phyloP scores from a whole-genome alignment of 37 sponge, comb jelly and placozoan genomes.

The Chondrilla cf. caribensis region DNA sequence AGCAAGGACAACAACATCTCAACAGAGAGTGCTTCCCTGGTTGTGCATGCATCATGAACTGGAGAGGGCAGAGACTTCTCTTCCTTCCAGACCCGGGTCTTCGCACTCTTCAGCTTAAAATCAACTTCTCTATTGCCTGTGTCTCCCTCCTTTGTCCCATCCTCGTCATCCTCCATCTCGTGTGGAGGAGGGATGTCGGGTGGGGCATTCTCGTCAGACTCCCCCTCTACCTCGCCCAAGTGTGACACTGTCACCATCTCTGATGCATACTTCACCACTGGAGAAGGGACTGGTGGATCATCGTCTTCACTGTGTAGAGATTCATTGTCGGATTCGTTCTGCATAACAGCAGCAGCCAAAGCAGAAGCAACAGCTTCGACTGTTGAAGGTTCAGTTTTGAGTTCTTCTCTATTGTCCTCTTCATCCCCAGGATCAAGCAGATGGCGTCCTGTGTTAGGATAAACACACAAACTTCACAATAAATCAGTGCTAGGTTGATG shows the following conservation, averaged over 20 bases:
- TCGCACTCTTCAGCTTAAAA: slow-evolving; percentile 24
- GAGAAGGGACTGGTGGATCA: neutral
- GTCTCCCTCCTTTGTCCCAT: neutral
- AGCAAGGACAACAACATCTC: slow-evolving; percentile 51
- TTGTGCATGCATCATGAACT: neutral
- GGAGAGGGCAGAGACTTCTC: neutral
- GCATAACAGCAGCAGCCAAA: slow-evolving; percentile 60
- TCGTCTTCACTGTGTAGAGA: slow-evolving; percentile 4
- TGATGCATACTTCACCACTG: neutral
- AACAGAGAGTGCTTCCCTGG: slow-evolving; percentile 30
- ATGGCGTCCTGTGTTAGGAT: too few species aligned
- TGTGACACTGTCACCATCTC: neutral
- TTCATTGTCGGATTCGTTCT: neutral
- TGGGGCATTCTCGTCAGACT: neutral
- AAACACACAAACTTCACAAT: too few species aligned
- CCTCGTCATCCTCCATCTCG: neutral
- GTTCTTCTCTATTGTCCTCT: too few species aligned
- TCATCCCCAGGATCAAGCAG: too few species aligned
- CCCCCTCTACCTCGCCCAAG: too few species aligned
- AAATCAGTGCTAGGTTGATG: too few species aligned
- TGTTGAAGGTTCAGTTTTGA: neutral
- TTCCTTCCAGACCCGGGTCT: neutral
- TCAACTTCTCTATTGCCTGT: neutral
- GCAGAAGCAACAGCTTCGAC: slow-evolving; percentile 44
- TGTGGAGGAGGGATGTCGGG: neutral